Conservation (phyloP, 1,140 invertebrate species). For the Drosophila simulans region DNA sequence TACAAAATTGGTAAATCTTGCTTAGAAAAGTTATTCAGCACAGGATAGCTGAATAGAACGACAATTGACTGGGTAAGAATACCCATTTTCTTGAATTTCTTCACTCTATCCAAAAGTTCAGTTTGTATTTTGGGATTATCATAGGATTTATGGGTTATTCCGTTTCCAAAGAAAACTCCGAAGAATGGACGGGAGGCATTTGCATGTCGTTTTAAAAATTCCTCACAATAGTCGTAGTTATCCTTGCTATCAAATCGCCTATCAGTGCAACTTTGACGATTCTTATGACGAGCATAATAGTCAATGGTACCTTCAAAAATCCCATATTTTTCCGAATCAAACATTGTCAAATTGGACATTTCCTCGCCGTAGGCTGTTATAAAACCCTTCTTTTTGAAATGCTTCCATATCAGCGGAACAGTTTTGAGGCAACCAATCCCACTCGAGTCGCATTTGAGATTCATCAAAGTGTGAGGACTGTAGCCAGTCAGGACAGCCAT, state of each 20-base stretch:
- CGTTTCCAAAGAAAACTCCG: constrained; percentile 91
- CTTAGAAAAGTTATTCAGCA: constrained; percentile 90
- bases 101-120: constrained; percentile 86
- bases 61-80: constrained; percentile 89
- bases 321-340: constrained; percentile 91
- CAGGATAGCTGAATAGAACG: constrained; percentile 95
- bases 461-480: constrained; percentile 84
- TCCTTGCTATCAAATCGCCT: constrained; percentile 85
- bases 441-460: constrained; percentile 86
- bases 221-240: constrained; percentile 86
- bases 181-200: constrained; percentile 86
- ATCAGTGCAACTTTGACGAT: constrained; percentile 83
- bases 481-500: constrained; percentile 90
- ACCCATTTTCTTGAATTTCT: constrained; percentile 86
- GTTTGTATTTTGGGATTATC: neutral
- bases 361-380: constrained; percentile 93
- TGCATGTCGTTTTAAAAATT: constrained; percentile 86
- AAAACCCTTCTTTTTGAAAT: constrained; percentile 89
- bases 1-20: constrained; percentile 94
- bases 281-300: constrained; percentile 91
- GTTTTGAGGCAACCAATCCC: neutral
- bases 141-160: constrained; percentile 87
- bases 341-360: constrained; percentile 89
- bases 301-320: constrained; percentile 91
- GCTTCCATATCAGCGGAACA: constrained; percentile 89